Base-by-base conservation (phyloP, 2,113 vertebrate genomes). In the Siniperca chuatsi region DNA sequence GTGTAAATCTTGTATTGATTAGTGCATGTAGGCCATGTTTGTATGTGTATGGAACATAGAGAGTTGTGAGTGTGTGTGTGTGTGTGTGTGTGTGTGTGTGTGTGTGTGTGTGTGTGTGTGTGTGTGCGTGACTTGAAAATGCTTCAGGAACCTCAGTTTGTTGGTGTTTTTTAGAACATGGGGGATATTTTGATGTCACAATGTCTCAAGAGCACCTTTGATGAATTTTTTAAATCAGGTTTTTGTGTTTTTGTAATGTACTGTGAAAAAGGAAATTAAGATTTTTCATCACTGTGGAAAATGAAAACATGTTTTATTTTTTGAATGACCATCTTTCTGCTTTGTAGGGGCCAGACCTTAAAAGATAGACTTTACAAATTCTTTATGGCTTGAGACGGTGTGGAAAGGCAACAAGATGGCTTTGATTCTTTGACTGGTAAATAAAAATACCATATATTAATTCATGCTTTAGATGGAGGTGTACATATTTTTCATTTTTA, bases 1-100 rank as follows among this genome's bases (percentile, higher is more conserved):
- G 68, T 85, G 67, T 76, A 84, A 88, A 89, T 75, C 65, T 35
- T n/a, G 68, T 65, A 87, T 89, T 75, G 75, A 92, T 84, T 75
- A 44, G 69, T 68, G 21, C 9, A 7, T 68, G 83, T 12, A 11
- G 44, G 62, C 55, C 35, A 54, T 83, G 75, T 74, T 62, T 89
- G 73, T 70, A 21, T 70, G 48, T 18, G 18, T 42, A 35, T 62
- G 57, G 35, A 8, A 40, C 12, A n/a, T 33, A 29, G 35, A 52
- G 55, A 6, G 48, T 9, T 40, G 58, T 46, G 65, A 16, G 21
- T 21, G 12, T 40, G 50, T 67, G 54, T 68, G 55, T 75, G 15
- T 29, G 29, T 29, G 21, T 21, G 12, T 40, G 55, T 68, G 54
- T 75, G 55, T 75, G 15, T 40, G 58, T 68, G 54, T 75, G 55